A percentile compares a stretch with the other conserved stretches of the same genome.
These are phyloP conservation scores for Ciconia nigra DNA, from an alignment of 2,797 vertebrate genomes.

Conservation along the genomic window DNA sequence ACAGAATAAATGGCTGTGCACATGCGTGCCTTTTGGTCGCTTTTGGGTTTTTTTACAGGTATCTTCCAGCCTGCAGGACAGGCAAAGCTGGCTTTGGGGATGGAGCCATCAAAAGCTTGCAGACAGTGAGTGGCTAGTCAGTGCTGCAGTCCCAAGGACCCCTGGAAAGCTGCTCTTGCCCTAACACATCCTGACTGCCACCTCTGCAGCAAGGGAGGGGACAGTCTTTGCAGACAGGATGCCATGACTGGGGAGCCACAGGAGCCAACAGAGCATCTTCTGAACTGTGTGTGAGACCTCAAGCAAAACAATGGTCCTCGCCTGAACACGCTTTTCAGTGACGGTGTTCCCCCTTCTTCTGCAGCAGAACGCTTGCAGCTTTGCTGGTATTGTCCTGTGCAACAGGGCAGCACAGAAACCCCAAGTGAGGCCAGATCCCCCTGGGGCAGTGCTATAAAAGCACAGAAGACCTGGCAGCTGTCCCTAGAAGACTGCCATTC, in stretches of 20 bases:
- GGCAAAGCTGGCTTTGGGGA: not conserved
- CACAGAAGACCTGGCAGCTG: not conserved
- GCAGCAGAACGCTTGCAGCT: not conserved
- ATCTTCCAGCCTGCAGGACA: not conserved
- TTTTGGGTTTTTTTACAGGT: not conserved
- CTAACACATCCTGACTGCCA: not conserved
- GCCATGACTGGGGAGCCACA: not conserved
- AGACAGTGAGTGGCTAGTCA: not conserved
- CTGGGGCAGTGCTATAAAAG: not conserved
- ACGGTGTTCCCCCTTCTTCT: not conserved
- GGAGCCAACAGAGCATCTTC: not conserved
- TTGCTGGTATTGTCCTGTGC: not conserved
- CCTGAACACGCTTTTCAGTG: not conserved
- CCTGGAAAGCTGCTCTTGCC: not conserved
- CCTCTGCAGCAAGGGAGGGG: not conserved
- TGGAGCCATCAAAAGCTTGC: not conserved
- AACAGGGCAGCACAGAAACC: not conserved
- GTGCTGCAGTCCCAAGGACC: not conserved
- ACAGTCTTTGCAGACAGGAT: not conserved
- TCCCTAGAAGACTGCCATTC: not conserved
- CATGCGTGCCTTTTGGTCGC: accelerated
- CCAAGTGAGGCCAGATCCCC: not conserved
- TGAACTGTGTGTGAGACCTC: not conserved
- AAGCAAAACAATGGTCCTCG: not conserved
- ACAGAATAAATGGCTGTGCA: not conserved